These are phyloP conservation scores for Drosophila obscura DNA, from an alignment of 1,140 invertebrate genomes.

Conservation along the genomic window DNA sequence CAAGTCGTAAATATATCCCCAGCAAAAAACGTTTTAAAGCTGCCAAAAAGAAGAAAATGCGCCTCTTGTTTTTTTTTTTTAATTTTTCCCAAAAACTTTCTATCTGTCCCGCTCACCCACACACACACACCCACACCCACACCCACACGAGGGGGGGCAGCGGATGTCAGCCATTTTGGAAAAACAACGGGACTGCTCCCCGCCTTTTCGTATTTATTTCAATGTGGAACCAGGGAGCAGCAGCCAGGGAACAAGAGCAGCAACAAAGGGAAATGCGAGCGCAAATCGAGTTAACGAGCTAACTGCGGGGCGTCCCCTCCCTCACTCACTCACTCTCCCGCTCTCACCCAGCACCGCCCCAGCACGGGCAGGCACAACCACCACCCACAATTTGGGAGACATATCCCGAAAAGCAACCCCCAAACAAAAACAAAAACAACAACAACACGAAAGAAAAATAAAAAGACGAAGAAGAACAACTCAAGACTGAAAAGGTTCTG, in stretches of 20 bases:
- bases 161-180: constrained; percentile 66
- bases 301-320: constrained; percentile 59
- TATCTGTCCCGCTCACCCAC: not conserved
- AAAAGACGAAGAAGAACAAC: constrained; percentile 27
- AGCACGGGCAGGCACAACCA: constrained; percentile 17
- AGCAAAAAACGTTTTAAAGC: too few species aligned
- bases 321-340: constrained; percentile 9
- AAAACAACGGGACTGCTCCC: constrained; percentile 57
- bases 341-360: constrained; percentile 11
- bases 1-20: too few species aligned
- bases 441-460: constrained; percentile 12
- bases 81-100: constrained; percentile 6
- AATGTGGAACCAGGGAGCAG: constrained; percentile 14
- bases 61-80: not conserved
- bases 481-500: constrained; percentile 29
- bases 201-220: constrained; percentile 72
- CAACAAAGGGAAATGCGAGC: constrained; percentile 34
- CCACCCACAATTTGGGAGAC: constrained; percentile 39
- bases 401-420: constrained; percentile 58
- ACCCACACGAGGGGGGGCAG: not conserved
- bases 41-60: too few species aligned
- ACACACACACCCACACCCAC: constrained; percentile 1
- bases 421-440: constrained; percentile 21
- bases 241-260: constrained; percentile 9
- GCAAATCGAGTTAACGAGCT: constrained; percentile 80